These are phyloP conservation scores for Laticauda laticaudata DNA, from an alignment of 2,113 vertebrate species.

Conservation along the genomic window DNA sequence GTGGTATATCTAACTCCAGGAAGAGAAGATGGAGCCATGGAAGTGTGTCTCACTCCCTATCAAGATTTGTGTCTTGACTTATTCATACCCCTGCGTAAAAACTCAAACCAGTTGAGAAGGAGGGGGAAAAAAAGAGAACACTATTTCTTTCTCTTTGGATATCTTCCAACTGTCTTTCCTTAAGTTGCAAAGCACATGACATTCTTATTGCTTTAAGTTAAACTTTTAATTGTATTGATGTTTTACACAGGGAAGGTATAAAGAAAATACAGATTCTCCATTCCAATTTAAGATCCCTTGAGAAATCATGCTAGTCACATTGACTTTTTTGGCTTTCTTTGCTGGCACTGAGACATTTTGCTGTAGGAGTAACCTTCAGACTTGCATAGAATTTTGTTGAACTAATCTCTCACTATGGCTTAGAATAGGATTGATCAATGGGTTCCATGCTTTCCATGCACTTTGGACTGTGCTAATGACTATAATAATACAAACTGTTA, in stretches of 20 bases:
- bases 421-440: neutral
- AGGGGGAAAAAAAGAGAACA: neutral
- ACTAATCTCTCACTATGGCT: neutral
- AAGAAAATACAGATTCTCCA: neutral
- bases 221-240: neutral
- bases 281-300: neutral
- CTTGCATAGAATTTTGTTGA: neutral
- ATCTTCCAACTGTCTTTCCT: neutral
- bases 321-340: neutral
- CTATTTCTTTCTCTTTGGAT: neutral
- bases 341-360: neutral
- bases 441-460: neutral
- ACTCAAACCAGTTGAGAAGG: neutral
- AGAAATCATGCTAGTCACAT: neutral
- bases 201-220: neutral
- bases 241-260: neutral
- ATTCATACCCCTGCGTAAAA: neutral
- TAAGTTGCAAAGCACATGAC: neutral
- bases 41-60: constrained; percentile 23
- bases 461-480: neutral
- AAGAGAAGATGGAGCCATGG: neutral
- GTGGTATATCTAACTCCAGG: neutral
- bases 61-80: neutral
- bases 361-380: neutral
- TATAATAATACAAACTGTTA: neutral